phyloP scores from a whole-genome alignment of 2,113 vertebrate species.

The Ageneiosus marmoratus region DNA sequence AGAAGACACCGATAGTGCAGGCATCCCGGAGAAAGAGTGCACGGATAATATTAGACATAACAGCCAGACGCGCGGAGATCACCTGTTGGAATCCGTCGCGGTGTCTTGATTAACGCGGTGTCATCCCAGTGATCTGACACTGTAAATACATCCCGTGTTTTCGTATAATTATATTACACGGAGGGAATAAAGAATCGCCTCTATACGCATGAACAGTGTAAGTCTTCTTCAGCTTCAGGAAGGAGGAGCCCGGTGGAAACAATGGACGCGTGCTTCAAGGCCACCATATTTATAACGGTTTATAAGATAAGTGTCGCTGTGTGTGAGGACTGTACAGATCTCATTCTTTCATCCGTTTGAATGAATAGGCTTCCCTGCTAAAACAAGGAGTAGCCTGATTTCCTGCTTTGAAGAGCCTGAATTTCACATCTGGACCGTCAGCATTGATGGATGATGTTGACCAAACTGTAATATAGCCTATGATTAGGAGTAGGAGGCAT shows the following conservation, averaged over 20 bases:
- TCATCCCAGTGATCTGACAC: constrained; percentile 25
- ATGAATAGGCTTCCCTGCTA: background rate
- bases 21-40: constrained; percentile 34
- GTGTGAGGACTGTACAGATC: background rate
- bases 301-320: constrained; percentile 19
- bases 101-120: constrained; percentile 75
- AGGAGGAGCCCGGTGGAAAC: constrained; percentile 26
- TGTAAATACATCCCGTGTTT: constrained; percentile 59
- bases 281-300: constrained; percentile 17
- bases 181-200: constrained; percentile 46
- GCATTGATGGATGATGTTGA: constrained; percentile 19
- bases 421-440: constrained; percentile 4
- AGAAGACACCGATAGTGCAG: constrained; percentile 24
- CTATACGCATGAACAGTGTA: constrained; percentile 53
- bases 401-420: background rate
- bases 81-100: constrained; percentile 79
- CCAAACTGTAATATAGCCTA: constrained; percentile 30
- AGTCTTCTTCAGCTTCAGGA: constrained; percentile 51
- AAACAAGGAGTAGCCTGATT: background rate
- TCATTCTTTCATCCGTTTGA: constrained; percentile 7
- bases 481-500: constrained; percentile 12
- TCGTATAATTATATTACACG: constrained; percentile 44
- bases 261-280: constrained; percentile 26
- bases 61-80: constrained; percentile 61
- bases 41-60: constrained; percentile 50